Evolutionary conservation across 2,797 vertebrate species (phyloP), one percentile per base, ranked within the genome.

Genomic region (Triplophysa bombifrons): DNA sequence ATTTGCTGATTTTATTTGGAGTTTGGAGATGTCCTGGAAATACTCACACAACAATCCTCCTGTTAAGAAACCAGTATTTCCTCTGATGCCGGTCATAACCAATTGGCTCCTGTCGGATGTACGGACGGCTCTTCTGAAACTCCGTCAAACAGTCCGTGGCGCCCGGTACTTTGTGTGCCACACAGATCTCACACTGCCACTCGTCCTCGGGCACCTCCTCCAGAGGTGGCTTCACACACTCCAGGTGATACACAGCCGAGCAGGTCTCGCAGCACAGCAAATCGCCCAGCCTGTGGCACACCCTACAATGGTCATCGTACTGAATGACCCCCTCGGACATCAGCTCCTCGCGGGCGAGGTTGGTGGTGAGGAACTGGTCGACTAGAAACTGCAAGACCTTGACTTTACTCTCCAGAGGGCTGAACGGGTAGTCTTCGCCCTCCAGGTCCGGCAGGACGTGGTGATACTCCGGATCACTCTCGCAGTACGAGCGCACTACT

Each of bases 101-200:
- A 0, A 99, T 93, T 17, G 98, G 98, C 72, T 98, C 96, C 10
- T 98, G 98, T 51, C 98, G 95, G 86, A 99, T 94, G 85, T 98
- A 99, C 0, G 98, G 98, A 86, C 94, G 94, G 87, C 93, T 97
- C 91, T 96, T 98, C 94, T 99, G 97, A 71, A 95, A 96, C 92
- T 99, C 97, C 50, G 96, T 92, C 81, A 99, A 91, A 68, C 96
- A 97, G 95, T 99, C 96, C 17, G 95, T 96, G 73, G 98, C 97
- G 0, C 98, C 98, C 1, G 97, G 94, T 87, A 99, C 96, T 89
- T 96, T 95, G 82, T 99, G 98, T 0, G 97, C 97, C 80, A 96
- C 97, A 2, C 98, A 99, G 34, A 99, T 94, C 90, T 99, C 98
- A 27, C 98, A 99, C 95, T 98, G 98, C 98, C 98, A 99, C 83